A percentile compares a stretch with the other conserved stretches of the same genome.
Evolutionary conservation across 2,113 vertebrate species (phyloP).

Genomic region (Vanacampus margaritifer): DNA sequence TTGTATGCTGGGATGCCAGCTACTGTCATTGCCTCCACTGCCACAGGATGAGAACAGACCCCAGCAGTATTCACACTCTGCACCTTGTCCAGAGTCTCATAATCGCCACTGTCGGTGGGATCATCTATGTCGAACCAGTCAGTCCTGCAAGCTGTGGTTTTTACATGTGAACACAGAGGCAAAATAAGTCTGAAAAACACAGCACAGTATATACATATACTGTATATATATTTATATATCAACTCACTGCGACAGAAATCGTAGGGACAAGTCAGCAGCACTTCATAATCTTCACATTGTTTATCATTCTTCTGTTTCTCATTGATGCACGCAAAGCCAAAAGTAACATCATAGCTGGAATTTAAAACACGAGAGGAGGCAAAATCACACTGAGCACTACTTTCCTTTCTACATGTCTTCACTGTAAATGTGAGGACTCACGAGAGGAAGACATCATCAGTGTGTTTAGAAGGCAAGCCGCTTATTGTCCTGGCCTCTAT

Average conservation of each 20-base stretch:
- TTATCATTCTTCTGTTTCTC: conserved; percentile 21
- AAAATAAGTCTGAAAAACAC: background rate
- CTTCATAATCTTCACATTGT: conserved; percentile 46
- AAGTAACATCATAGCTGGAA: conserved; percentile 32
- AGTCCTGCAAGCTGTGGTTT: conserved; percentile 57
- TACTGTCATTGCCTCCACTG: conserved; percentile 50
- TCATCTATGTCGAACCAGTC: conserved; percentile 53
- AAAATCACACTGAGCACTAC: background rate
- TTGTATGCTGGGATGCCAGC: conserved; percentile 30
- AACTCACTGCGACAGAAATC: conserved; percentile 50
- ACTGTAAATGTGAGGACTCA: background rate
- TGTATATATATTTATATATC: background rate
- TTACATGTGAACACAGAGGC: background rate
- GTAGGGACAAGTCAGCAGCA: conserved; percentile 44
- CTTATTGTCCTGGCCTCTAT: conserved; percentile 36
- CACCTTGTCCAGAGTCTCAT: conserved; percentile 43
- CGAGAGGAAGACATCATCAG: conserved; percentile 31
- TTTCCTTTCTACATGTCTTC: background rate
- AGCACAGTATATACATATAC: no score
- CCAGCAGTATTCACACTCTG: conserved; percentile 22
- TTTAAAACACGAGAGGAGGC: background rate
- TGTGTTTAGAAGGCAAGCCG: conserved; percentile 31
- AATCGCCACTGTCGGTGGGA: conserved; percentile 42
- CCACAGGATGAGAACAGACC: conserved; percentile 46
- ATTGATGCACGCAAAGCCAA: conserved; percentile 53